Conservation (phyloP, 1,140 invertebrate genomes). For the Heliconius hermathena region DNA sequence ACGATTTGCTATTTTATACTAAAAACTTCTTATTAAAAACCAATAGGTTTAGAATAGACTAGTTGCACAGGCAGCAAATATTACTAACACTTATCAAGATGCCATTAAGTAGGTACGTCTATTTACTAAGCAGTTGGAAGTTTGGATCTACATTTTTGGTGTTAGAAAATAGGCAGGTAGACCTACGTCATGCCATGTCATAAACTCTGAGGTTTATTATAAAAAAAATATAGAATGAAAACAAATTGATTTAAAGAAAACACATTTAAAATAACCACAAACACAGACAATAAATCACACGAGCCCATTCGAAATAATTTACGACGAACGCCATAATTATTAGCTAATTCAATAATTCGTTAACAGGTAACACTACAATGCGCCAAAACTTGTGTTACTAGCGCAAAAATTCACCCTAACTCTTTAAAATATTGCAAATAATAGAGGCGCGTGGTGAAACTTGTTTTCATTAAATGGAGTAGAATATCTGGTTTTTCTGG, state of each 20-base stretch:
- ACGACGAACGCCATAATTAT: slow-evolving; percentile 63
- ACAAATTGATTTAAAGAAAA: not conserved
- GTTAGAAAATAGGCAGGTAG: too few species aligned
- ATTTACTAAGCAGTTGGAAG: too few species aligned
- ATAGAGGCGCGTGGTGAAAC: slow-evolving; percentile 62
- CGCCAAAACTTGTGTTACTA: slow-evolving; percentile 31
- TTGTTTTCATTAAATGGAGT: slow-evolving; percentile 51
- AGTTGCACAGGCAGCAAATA: too few species aligned
- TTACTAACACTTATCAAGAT: too few species aligned
- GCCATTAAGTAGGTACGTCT: too few species aligned
- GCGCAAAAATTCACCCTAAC: slow-evolving; percentile 46
- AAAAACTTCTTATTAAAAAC: too few species aligned
- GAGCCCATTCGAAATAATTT: slow-evolving; percentile 44
- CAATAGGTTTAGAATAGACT: too few species aligned
- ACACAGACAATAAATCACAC: slow-evolving; percentile 38
- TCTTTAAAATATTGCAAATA: slow-evolving; percentile 57
- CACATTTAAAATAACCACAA: slow-evolving; percentile 21
- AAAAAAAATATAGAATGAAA: not conserved
- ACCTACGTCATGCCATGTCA: too few species aligned
- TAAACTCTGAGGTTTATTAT: not conserved
- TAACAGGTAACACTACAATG: slow-evolving; percentile 69
- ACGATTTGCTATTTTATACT: too few species aligned
- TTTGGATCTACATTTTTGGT: too few species aligned
- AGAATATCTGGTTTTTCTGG: slow-evolving; percentile 63
- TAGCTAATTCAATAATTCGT: slow-evolving; percentile 72